Evolutionary conservation across 2,797 vertebrate species (phyloP).

Genomic region (Prunella strophiata): DNA sequence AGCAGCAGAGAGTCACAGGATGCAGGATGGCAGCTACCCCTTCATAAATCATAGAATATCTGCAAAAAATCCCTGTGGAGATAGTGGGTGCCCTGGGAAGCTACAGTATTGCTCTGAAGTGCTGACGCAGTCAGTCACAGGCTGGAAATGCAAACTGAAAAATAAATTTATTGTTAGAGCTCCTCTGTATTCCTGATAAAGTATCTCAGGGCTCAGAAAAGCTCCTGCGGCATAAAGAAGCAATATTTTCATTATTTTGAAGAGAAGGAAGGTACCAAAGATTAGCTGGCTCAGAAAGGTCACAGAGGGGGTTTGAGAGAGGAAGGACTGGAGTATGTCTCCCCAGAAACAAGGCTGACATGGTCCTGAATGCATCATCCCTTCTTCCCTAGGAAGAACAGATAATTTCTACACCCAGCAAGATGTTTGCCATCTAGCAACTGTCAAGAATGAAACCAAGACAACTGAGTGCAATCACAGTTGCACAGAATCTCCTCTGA

Average conservation of each 20-base stretch:
- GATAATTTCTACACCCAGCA: neutral
- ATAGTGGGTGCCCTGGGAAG: neutral
- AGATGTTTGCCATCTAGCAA: neutral
- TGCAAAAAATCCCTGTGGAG: neutral
- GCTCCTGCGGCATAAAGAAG: neutral
- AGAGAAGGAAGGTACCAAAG: neutral
- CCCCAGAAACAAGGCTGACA: neutral
- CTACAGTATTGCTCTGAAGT: neutral
- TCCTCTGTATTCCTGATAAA: neutral
- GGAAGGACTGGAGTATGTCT: neutral
- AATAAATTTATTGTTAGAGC: neutral
- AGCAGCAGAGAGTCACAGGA: slow-evolving; percentile 31
- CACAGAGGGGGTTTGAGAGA: neutral
- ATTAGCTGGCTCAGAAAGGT: neutral
- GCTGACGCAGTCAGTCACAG: neutral
- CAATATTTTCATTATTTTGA: neutral
- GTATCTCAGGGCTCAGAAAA: neutral
- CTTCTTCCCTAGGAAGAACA: neutral
- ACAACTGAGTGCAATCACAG: neutral
- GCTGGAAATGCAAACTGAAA: neutral
- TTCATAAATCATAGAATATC: neutral
- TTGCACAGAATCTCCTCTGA: neutral
- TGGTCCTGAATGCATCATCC: neutral
- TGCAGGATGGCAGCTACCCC: neutral
- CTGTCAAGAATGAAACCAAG: neutral